phyloP scores from a whole-genome alignment of 2,888 invertebrate species.

The Eledona agricola region DNA sequence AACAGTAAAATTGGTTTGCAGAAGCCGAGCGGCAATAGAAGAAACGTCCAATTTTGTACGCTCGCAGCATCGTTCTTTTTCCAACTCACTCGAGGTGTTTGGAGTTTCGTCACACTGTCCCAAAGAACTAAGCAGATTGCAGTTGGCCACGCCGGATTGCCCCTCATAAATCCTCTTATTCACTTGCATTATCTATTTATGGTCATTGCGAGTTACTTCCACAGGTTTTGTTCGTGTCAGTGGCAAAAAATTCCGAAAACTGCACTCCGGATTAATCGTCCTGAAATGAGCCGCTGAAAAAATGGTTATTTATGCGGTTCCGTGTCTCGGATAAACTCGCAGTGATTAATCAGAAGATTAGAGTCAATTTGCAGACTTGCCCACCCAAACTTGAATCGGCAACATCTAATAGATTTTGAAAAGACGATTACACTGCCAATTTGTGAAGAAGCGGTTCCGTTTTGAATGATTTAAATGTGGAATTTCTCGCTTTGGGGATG shows the following conservation, averaged over 20 bases:
- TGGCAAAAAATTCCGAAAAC: slow-evolving; percentile 1
- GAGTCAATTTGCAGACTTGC: slow-evolving; percentile 33
- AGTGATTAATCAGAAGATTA: slow-evolving; percentile 36
- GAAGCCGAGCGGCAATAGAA: slow-evolving; percentile 37
- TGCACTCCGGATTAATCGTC: slow-evolving; percentile 18
- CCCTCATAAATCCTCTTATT: slow-evolving; percentile 55
- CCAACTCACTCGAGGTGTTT: slow-evolving; percentile 20
- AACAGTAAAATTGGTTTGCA: slow-evolving; percentile 40
- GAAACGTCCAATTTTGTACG: slow-evolving; percentile 38
- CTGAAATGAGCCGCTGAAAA: slow-evolving; percentile 10
- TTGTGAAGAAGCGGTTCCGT: no score
- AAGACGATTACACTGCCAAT: slow-evolving; percentile 38
- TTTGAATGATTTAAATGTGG: slow-evolving; percentile 8
- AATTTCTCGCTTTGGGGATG: slow-evolving; percentile 23
- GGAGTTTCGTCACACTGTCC: slow-evolving; percentile 15
- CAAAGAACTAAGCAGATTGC: slow-evolving; percentile 44
- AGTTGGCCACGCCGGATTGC: slow-evolving; percentile 51
- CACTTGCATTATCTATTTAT: slow-evolving; percentile 56
- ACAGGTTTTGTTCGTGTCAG: slow-evolving; percentile 51
- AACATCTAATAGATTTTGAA: slow-evolving; percentile 40
- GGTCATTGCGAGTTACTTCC: slow-evolving; percentile 52
- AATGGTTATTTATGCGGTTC: slow-evolving; percentile 33
- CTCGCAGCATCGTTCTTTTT: slow-evolving; percentile 32
- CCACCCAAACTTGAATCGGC: slow-evolving; percentile 42
- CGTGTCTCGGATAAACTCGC: slow-evolving; percentile 22